Evolutionary conservation across 2,797 vertebrate genomes (phyloP).

Genomic region (Ciconia nigra): DNA sequence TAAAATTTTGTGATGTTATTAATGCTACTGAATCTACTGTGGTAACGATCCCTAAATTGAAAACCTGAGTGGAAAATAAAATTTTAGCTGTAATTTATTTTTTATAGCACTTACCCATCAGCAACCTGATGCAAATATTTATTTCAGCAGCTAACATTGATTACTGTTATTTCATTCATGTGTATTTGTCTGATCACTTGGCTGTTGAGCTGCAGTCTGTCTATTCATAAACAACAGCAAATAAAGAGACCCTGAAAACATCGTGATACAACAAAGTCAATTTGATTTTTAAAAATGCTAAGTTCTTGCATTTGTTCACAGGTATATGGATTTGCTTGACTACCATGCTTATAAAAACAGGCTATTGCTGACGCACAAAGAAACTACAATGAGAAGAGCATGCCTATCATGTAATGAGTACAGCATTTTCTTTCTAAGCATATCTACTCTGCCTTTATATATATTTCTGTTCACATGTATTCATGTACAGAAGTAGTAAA

Average conservation of each 20-base stretch:
- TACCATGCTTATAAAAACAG: background rate
- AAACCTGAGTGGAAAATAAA: constrained; percentile 6
- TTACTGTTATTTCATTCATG: background rate
- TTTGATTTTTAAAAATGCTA: background rate
- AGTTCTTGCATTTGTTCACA: background rate
- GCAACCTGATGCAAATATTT: background rate
- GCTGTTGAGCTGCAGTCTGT: background rate
- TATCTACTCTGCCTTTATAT: too few species aligned
- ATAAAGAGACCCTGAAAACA: background rate
- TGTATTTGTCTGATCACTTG: background rate
- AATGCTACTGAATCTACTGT: background rate
- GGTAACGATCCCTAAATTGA: background rate
- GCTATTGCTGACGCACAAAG: background rate
- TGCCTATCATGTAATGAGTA: background rate
- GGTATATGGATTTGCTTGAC: background rate
- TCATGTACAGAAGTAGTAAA: background rate
- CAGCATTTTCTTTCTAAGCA: background rate
- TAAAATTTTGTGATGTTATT: background rate
- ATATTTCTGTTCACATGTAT: background rate
- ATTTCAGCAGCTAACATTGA: background rate
- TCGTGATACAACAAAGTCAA: background rate
- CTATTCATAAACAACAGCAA: background rate
- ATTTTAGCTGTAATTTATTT: background rate
- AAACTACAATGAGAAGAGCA: background rate
- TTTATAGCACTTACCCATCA: background rate